Conservation (phyloP, 2,113 vertebrate genomes). For the human region GRCh38 chr9:107071501-107072000, state of each 20-base stretch:
- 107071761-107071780: neutral
- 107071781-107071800: neutral
- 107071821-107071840: neutral
- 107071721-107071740: neutral
- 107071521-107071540: neutral
- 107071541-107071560: constrained; percentile 31
- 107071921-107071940: fast-evolving
- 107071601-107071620: constrained; percentile 57
- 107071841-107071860: neutral
- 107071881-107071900: neutral
- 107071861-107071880: neutral
- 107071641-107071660: constrained; percentile 53
- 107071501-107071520: neutral
- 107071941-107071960: neutral
- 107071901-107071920: neutral
- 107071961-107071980: neutral
- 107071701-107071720: constrained; percentile 58
- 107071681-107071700: constrained; percentile 37
- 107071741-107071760: neutral
- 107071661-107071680: constrained; percentile 49
- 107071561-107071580: constrained; percentile 40
- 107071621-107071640: constrained; percentile 65
- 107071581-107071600: constrained; percentile 47
- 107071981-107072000: neutral
- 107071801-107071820: neutral